These are phyloP conservation scores for Chloroceryle aenea DNA, from an alignment of 2,113 vertebrate genomes.

Conservation along the genomic window DNA sequence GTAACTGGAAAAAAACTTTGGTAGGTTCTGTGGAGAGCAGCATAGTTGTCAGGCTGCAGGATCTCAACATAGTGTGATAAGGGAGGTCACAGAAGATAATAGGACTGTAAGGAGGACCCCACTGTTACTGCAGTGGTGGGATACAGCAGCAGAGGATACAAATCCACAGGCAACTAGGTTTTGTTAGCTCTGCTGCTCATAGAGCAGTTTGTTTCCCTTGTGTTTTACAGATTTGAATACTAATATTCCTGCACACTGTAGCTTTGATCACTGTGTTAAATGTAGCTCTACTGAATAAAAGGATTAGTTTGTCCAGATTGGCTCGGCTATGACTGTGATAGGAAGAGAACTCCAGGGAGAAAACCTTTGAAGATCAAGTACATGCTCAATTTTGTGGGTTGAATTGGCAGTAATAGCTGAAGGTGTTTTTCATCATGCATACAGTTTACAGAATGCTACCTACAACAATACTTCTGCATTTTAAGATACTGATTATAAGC, in stretches of 20 bases:
- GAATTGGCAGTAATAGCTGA: neutral
- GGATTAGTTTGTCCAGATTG: slow-evolving; percentile 13
- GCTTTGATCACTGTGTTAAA: slow-evolving; percentile 56
- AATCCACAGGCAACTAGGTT: neutral
- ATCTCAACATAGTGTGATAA: neutral
- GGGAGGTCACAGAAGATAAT: neutral
- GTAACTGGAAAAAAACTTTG: neutral
- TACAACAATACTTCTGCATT: neutral
- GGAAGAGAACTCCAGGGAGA: neutral
- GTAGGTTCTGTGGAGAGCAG: neutral
- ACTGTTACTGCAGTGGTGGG: neutral
- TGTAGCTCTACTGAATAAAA: slow-evolving; percentile 28
- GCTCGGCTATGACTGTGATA: neutral
- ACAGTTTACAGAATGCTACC: neutral
- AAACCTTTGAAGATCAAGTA: slow-evolving; percentile 48
- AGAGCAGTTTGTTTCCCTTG: slow-evolving; percentile 28
- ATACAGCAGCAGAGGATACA: neutral
- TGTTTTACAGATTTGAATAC: slow-evolving; percentile 39
- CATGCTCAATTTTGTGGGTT: neutral
- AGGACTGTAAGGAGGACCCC: neutral
- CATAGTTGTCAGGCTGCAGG: neutral
- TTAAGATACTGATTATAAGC: neutral
- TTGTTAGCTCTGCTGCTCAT: neutral
- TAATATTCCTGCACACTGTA: slow-evolving; percentile 24
- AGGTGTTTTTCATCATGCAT: neutral